These are phyloP conservation scores for Monodelphis domestica DNA, from an alignment of 2,797 vertebrate genomes.

Conservation along the genomic window DNA sequence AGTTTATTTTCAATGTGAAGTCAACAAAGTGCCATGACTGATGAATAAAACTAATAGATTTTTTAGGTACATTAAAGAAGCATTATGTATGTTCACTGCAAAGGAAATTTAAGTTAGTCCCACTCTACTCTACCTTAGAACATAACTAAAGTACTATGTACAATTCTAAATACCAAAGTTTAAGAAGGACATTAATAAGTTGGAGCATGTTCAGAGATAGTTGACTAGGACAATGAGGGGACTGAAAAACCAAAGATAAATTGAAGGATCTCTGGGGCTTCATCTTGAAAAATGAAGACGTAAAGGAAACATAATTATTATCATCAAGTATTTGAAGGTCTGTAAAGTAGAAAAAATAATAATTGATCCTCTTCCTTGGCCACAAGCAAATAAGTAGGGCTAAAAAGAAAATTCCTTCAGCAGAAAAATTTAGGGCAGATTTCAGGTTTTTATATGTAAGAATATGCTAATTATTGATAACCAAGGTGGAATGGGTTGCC, in stretches of 20 bases:
- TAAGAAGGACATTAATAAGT: not conserved
- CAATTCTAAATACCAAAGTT: not conserved
- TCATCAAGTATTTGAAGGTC: not conserved
- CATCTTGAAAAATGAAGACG: not conserved
- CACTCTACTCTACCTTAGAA: not conserved
- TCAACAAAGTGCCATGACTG: not conserved
- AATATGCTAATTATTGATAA: not conserved
- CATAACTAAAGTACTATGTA: not conserved
- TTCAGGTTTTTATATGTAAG: not conserved
- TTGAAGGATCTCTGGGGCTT: not conserved
- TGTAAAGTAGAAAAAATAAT: not conserved
- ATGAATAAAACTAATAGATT: not conserved
- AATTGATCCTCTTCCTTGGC: not conserved
- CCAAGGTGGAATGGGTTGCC: not conserved
- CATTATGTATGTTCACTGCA: not conserved
- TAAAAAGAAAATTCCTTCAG: not conserved
- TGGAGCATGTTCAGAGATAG: no score
- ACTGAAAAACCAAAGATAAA: no score
- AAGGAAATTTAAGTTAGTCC: not conserved
- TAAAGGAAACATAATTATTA: not conserved
- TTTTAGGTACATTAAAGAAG: not conserved
- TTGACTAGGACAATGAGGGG: no score
- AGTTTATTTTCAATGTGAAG: not conserved
- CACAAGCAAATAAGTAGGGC: not conserved
- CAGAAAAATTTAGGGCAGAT: not conserved